Base-by-base conservation (phyloP, 2,797 vertebrate species). In the Anolis apletophallus region DNA sequence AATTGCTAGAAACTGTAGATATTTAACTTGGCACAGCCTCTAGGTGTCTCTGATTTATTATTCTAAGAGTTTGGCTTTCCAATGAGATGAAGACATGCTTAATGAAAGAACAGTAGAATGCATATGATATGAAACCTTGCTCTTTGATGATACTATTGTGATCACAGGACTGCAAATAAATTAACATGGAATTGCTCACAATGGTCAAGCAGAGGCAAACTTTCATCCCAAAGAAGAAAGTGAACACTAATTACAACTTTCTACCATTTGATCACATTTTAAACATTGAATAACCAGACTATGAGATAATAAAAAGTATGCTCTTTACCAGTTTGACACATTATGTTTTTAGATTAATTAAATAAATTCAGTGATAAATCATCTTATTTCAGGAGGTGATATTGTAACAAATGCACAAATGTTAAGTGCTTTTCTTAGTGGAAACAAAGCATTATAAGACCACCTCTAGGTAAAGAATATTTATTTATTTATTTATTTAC, bases 21-120 rank as follows among this genome's bases (percentile, higher is more conserved):
- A 97, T 97, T 98, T 97, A 94, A 95, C 96, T 97, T 98, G 97
- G 97, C 97, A 96, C 94, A 93, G 91, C 81, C 91, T 91, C 91
- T 89, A 92, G 94, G 90, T 96, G 94, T 96, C 94, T 96, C 96
- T 95, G 93, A 97, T 97, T 97, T 97, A 97, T 98, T 97, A 97
- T 97, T 96, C 73, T 97, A 97, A 97, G 95, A 97, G 95, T 95
- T 95, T 96, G 95, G 95, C 95, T 96, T 95, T 88, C 85, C 90
- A 94, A 93, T 95, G 93, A 96, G 93, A 96, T 96, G 96, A 97
- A 97, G 96, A 96, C 96, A 96, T 96, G 95, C 97, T 97, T 97
- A 96, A 97, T 94, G 95, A 96, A 97, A 95, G 94, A 97, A 95
- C 95, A 95, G 95, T 95, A 96, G 93, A 96, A 95, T 96, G 91